Percentiles rank a stretch among this genome's conserved stretches.
These are phyloP conservation scores for Liodrosophila aerea DNA, from an alignment of 2,888 invertebrate species.

Conservation along the genomic window DNA sequence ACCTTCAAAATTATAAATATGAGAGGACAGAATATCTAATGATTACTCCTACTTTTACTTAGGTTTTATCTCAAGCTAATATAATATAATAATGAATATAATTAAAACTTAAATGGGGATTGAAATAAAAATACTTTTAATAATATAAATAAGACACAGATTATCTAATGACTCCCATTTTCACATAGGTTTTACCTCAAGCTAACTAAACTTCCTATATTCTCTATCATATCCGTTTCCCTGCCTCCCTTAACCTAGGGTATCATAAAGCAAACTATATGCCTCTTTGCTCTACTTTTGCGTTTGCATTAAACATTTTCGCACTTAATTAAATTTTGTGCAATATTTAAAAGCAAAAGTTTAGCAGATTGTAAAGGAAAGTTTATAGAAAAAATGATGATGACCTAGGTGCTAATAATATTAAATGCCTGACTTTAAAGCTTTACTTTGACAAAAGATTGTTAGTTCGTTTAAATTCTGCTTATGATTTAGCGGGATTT, in stretches of 20 bases:
- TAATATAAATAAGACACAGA: no score
- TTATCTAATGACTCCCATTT: no score
- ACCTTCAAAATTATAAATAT: no score
- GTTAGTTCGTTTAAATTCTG: neutral
- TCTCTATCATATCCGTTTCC: no score
- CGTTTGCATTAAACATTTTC: constrained; percentile 18
- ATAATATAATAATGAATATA: no score
- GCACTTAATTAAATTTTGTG: constrained; percentile 36
- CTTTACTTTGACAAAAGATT: neutral
- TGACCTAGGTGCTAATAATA: neutral
- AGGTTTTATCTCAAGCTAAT: no score
- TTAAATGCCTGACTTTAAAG: constrained; percentile 1
- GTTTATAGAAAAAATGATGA: constrained; percentile 11
- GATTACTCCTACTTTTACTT: no score
- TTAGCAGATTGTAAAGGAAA: constrained; percentile 10
- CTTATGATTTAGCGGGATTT: constrained; percentile 40
- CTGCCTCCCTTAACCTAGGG: constrained; percentile 2
- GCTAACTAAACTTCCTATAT: no score
- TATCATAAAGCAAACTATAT: constrained; percentile 5
- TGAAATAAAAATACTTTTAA: no score
- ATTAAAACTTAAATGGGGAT: no score
- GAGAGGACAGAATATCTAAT: no score
- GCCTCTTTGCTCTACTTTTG: constrained; percentile 2
- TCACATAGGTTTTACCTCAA: no score
- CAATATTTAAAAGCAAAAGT: constrained; percentile 21